Evolutionary conservation across 2,797 vertebrate species (phyloP), one percentile per base, ranked within the genome.

Genomic region (Crypturellus tataupa): DNA sequence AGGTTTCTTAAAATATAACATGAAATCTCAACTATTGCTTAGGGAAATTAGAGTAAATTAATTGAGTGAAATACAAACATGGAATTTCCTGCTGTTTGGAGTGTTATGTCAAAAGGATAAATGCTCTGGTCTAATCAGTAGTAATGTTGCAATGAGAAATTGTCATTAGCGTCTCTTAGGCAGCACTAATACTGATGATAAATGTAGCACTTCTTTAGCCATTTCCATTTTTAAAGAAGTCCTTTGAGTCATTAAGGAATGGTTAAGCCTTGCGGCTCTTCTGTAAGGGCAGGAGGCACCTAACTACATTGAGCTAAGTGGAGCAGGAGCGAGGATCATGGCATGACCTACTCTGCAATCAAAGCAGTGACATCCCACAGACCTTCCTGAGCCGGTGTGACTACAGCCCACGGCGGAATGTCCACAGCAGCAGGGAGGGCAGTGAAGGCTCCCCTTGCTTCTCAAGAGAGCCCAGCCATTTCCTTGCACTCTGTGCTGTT

Each of bases 1-100:
- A 18, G 2, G 1, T 56, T 91, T 31, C 42, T 85, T 77, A 90
- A 88, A 89, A 94, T 80, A 39, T 7, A 80, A 44, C 44, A 63
- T 27, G 49, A 94, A 94, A 82, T 72, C 39, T n/a, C 20, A 25
- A 33, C 17, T 46, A 40, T 69, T 94, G 85, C 59, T 81, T 70
- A 16, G 89, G 87, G 84, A 92, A 96, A 94, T 94, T 76, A 70
- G 10, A 84, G 62, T n/a, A 92, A 93, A 83, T n/a, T 76, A 94
- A 83, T 75, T 78, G 72, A 94, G 88, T 72, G 84, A 82, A 93
- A 60, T 17, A 83, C 40, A 85, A 87, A 71, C 37, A 58, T 7
- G 56, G 79, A 80, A 51, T 21, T 72, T 21, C 69, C 72, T 92
- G 24, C 77, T 85, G 59, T 63, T 46, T 73, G 3, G 18, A 85